Evolutionary conservation across 1,140 invertebrate genomes (phyloP).

Genomic region (Plodia interpunctella): DNA sequence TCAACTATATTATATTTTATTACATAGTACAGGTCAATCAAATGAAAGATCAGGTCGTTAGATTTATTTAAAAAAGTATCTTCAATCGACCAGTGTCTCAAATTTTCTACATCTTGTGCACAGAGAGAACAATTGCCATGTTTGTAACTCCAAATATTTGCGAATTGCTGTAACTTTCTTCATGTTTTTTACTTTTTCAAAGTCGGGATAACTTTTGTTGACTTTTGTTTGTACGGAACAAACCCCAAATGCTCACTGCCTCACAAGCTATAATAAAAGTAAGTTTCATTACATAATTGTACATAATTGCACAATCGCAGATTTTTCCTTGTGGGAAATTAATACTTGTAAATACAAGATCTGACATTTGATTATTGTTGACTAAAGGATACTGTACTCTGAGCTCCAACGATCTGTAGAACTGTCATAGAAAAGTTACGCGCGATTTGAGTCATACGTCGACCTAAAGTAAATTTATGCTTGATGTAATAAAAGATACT

Average conservation of each 20-base stretch:
- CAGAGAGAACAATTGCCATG: conserved; percentile 49
- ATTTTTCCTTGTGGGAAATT: no score
- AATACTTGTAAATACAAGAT: no score
- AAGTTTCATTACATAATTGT: neutral
- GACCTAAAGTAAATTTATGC: no score
- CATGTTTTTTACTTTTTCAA: conserved; percentile 29
- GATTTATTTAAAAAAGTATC: conserved; percentile 34
- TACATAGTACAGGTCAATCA: no score
- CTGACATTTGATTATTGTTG: no score
- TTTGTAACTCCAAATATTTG: conserved; percentile 39
- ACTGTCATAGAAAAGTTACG: no score
- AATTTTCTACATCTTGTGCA: conserved; percentile 56
- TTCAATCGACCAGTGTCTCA: conserved; percentile 37
- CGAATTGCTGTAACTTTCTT: conserved; percentile 36
- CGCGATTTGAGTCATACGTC: no score
- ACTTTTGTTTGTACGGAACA: conserved; percentile 51
- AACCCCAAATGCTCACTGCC: conserved; percentile 52
- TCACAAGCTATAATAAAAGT: conserved; percentile 38
- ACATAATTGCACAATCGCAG: neutral
- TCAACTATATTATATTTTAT: no score
- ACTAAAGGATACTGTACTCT: no score
- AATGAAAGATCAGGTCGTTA: conserved; percentile 36
- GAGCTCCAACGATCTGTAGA: no score
- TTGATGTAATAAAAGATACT: no score
- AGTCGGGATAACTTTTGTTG: conserved; percentile 40